phyloP scores from a whole-genome alignment of 2,113 vertebrate species.

The Microtus oregoni region DNA sequence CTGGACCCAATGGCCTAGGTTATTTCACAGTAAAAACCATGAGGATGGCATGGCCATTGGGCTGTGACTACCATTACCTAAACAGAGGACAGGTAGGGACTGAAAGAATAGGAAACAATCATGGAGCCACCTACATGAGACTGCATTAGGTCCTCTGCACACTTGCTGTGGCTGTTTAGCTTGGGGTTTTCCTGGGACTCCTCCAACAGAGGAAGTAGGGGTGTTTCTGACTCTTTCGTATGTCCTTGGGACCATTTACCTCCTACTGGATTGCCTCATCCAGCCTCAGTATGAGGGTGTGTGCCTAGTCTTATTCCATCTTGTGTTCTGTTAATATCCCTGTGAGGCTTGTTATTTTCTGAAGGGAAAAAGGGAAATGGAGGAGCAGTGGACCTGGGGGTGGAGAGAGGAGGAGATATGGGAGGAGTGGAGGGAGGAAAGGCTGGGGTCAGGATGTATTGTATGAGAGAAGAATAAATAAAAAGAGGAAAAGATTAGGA shows the following conservation, averaged over 20 bases:
- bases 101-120: neutral
- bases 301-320: neutral
- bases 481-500: neutral
- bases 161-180: too few species aligned
- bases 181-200: neutral
- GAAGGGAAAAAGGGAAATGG: neutral
- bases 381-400: neutral
- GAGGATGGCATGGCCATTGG: neutral
- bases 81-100: neutral
- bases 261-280: too few species aligned
- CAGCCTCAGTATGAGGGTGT: neutral
- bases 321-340: neutral
- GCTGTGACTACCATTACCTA: neutral
- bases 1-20: neutral
- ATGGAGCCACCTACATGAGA: rapidly evolving
- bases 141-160: too few species aligned
- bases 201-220: neutral
- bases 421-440: neutral
- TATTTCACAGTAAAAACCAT: neutral
- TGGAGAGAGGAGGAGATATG: too few species aligned
- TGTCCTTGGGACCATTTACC: neutral
- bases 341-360: neutral
- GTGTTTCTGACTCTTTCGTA: neutral
- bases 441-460: neutral
- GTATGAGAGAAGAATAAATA: neutral